Base-by-base conservation (phyloP, 2,888 invertebrate genomes). In the Pristionchus mayeri region DNA sequence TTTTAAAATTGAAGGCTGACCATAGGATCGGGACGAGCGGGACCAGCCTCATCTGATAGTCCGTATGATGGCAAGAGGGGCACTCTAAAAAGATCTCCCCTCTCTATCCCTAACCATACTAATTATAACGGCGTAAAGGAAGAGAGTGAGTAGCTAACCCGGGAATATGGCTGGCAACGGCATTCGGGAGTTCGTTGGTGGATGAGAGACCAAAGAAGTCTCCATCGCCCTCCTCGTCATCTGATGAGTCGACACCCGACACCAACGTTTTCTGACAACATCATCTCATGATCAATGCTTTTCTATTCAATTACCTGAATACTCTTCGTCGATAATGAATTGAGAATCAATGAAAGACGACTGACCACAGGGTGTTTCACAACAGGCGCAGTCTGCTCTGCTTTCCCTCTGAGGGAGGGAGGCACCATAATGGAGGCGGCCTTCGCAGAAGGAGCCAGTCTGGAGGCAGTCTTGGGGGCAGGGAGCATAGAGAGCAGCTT, bases 191-290 rank as follows among this genome's bases (percentile, higher is more conserved):
- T 80, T 4, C 34, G 18, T n/a, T 57, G 54, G 30, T 60, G 6
- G 81, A 82, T 11, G 81, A 63, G 48, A 82, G 81, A 52, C 81
- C 81, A n/a, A 82, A 82, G 81, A 82, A 82, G 30, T 82, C 81
- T 3, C 27, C 48, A 6, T 48, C 81, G 21, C 30, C 63, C 9
- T 63, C 81, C 7, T 82, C 81, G 18, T 82, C 81, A 21, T 60
- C 60, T 27, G 81, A 82, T 27, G 30, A 34, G n/a, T 63, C 30
- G 3, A 63, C 81, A 40, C 57, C 80, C 24, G 63, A 63, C 9
- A 82, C 60, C 1, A 34, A 16, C 4, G 80, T 9, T 11, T 34
- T 80, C 80, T 80, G 80, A 54, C 1, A 76, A 44, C 0, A 76
- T 75, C n/a, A 75, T 16, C 0, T 4, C 44, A 76, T 18, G 34